These are phyloP conservation scores for Diplodus puntazzo DNA, from an alignment of 2,797 vertebrate genomes.

Conservation along the genomic window DNA sequence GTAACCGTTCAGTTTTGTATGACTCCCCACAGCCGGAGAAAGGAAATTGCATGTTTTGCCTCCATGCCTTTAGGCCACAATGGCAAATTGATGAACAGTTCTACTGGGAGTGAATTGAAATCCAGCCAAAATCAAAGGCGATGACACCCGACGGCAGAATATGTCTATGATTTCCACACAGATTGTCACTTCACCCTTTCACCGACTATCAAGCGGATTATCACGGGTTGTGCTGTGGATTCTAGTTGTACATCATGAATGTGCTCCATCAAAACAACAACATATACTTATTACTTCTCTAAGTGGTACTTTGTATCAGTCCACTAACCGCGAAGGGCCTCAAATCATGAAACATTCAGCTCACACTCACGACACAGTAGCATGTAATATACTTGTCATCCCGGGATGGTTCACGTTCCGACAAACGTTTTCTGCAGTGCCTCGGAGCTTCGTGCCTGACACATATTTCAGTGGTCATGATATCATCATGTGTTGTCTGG, in stretches of 20 bases:
- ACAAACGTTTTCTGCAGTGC: constrained; percentile 21
- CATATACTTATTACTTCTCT: background rate
- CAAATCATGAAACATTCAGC: constrained; percentile 10
- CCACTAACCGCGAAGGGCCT: background rate
- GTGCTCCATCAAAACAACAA: background rate
- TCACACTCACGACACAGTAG: background rate
- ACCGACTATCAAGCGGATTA: background rate
- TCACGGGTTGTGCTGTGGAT: background rate
- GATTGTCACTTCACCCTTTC: background rate
- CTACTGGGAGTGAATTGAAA: constrained; percentile 7
- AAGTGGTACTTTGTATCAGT: constrained; percentile 4
- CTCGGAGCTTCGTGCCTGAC: constrained; percentile 10
- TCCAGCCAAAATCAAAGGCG: background rate
- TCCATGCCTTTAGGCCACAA: constrained; percentile 3
- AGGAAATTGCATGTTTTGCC: background rate
- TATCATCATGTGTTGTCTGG: constrained; percentile 22
- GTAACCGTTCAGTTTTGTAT: background rate
- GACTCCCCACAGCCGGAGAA: constrained; percentile 4
- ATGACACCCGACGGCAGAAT: background rate
- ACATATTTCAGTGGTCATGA: constrained; percentile 20
- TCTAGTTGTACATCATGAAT: background rate
- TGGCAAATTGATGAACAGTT: constrained; percentile 17
- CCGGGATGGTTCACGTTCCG: constrained; percentile 25
- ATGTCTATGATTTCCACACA: background rate
- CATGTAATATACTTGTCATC: constrained; percentile 9